Base-by-base conservation (phyloP, 2,113 vertebrate species). In the Caloenas nicobarica region DNA sequence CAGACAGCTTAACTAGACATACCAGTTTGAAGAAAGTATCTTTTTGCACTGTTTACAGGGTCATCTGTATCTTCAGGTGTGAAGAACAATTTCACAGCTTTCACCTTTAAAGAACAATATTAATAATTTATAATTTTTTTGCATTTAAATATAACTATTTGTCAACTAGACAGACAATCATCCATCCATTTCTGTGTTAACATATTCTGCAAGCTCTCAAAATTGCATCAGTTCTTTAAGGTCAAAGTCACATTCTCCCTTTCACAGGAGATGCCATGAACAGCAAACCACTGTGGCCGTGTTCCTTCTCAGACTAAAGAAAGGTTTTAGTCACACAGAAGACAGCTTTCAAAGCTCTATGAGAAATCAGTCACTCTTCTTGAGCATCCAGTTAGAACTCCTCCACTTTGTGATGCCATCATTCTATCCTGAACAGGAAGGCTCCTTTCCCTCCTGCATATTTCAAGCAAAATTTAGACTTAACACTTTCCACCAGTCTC, bases 11-110 rank as follows among this genome's bases (percentile, higher is more conserved):
- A 84, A 50, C 5, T 28, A 40, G 57, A 93, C 97, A 91, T 96
- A 99, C 99, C 98, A 42, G 99, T 99, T 95, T 98, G 98, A 96
- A 99, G 97, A 95, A 99, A 99, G 97, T 99, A 98, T 94, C 97
- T 98, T 97, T 99, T 99, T 5, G 99, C 99, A 7, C 97, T 98
- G 85, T 98, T 99, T 58, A 98, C 98, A 96, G 98, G 98, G 95
- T 99, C 99, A 64, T 99, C 98, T 13, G 94, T 91, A 66, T 99
- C 98, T 91, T 99, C 99, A 0, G 99, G 99, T n/a, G 98, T 99
- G 91, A 99, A 98, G 97, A 99, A 99, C 92, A 99, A 98, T 78
- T 96, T 98, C 81, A 99, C 97, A 68, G 99, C 98, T 72, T 97
- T 96, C 53, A 98, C 98, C 99, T 99, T 95, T 53, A 95, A 96